Conservation (phyloP, 2,888 invertebrate genomes). For the Herminia tarsipennalis region DNA sequence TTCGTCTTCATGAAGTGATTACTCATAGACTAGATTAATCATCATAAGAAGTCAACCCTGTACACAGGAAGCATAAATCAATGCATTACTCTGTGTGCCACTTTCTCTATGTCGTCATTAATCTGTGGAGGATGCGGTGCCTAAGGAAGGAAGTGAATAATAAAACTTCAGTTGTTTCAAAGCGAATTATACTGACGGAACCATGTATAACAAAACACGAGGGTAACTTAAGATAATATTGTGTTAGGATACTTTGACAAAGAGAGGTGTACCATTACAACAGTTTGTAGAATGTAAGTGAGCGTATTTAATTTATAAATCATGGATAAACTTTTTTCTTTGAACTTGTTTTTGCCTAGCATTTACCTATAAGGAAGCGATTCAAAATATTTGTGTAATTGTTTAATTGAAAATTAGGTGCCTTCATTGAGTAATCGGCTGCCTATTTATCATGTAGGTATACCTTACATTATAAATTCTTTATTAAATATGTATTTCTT, state of each 20-base stretch:
- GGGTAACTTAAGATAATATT: conserved; percentile 38
- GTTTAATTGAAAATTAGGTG: neutral
- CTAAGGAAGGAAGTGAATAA: conserved; percentile 39
- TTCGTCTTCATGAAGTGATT: no score
- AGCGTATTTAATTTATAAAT: neutral
- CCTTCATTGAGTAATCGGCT: no score
- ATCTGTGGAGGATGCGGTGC: neutral
- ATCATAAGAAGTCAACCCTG: no score
- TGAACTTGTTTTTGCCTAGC: neutral
- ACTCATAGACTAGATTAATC: no score
- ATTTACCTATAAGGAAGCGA: no score
- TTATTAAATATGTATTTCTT: no score
- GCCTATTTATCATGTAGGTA: no score
- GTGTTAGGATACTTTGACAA: conserved; percentile 40
- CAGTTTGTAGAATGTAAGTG: conserved; percentile 5
- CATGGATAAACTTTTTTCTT: neutral
- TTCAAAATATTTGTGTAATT: no score
- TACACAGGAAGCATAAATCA: no score
- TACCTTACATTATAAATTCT: no score
- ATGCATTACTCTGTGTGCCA: no score
- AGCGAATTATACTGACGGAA: conserved; percentile 35
- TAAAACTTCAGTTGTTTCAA: conserved; percentile 47
- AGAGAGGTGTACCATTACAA: conserved; percentile 33
- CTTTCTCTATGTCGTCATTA: conserved; percentile 11
- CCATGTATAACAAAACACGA: conserved; percentile 25